Base-by-base conservation (phyloP, 2,888 invertebrate genomes). In the Drosophila birchii region DNA sequence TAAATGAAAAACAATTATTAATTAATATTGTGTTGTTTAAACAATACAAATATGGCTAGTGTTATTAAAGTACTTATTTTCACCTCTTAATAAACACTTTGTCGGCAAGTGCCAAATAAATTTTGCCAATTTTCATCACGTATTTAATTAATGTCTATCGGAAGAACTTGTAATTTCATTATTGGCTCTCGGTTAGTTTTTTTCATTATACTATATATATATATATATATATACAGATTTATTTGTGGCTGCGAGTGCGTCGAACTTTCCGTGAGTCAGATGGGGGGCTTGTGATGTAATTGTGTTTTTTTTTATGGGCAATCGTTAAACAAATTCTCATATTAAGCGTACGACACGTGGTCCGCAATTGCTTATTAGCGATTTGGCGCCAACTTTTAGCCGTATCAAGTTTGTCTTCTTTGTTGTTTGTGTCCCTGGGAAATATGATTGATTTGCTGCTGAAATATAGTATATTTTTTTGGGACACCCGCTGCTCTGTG, bases 391-490 rank as follows among this genome's bases (percentile, higher is more conserved):
- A 23, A 66, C 12, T 26, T 59, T 64, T 41, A 39, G 67, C 63
- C 38, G 49, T 66, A 66, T 60, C 58, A 55, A 61, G 54, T 67
- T 64, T 29, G 58, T 45, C 26, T 34, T 18, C 34, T 38, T 59
- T 36, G 44, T 55, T 20, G 44, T 43, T 34, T 6, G 26, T 39
- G 32, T 16, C 32, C 23, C 47, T 36, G 29, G 60, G 63, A 77
- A 77, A 75, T 77, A 81, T 88, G 85, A 86, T 84, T 81, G 87
- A 86, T 86, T 77, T 75, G 56, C 69, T 61, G 57, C 68, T 76
- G 70, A 72, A 68, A 56, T 43, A 68, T 36, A 53, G 51, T 53
- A 36, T 51, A 16, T 55, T 55, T 66, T 49, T 34, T 29, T 29
- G 5, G 29, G 5, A 41, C 44, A 18, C 23, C 36, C n/a, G 11